Evolutionary conservation across 2,888 invertebrate species (phyloP).

Genomic region (Sinelater perroti): DNA sequence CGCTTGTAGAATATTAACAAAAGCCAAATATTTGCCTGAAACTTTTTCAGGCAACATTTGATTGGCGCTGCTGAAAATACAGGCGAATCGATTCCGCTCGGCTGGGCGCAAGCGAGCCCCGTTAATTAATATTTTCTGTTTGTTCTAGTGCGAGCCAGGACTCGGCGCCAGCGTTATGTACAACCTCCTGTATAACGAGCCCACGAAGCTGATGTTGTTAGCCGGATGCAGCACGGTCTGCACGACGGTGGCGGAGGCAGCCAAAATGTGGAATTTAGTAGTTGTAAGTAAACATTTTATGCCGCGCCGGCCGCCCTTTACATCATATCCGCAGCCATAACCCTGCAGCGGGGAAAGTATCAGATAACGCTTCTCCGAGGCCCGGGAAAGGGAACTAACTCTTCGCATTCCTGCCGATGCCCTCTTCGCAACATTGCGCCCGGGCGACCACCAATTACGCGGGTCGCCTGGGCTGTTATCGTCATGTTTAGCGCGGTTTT

Average conservation of each 20-base stretch:
- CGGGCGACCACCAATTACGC: slow-evolving; percentile 18
- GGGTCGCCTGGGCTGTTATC: slow-evolving; percentile 20
- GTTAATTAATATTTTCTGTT: slow-evolving; percentile 36
- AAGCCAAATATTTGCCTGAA: too few species aligned
- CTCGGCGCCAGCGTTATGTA: slow-evolving; percentile 98
- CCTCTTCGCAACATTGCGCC: slow-evolving; percentile 12
- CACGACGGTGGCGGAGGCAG: slow-evolving; percentile 98
- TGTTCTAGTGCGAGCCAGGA: slow-evolving; percentile 94
- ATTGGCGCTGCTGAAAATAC: too few species aligned
- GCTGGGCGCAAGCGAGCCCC: too few species aligned
- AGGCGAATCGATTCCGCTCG: too few species aligned
- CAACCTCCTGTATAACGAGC: slow-evolving; percentile 95
- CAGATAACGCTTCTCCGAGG: slow-evolving; percentile 16
- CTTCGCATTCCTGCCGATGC: slow-evolving; percentile 4
- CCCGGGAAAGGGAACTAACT: slow-evolving; percentile 11
- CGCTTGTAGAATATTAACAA: too few species aligned
- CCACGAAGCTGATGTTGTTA: slow-evolving; percentile 91
- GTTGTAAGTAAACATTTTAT: slow-evolving; percentile 77
- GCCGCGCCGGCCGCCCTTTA: slow-evolving; percentile 10
- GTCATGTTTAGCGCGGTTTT: slow-evolving; percentile 18
- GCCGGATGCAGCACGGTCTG: slow-evolving; percentile 99
- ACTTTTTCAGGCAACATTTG: too few species aligned
- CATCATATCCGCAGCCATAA: slow-evolving; percentile 12
- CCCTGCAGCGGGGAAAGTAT: slow-evolving; percentile 16
- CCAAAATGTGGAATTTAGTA: slow-evolving; percentile 99